These are phyloP conservation scores for Oreochromis niloticus DNA, from an alignment of 2,113 vertebrate species.

Conservation along the genomic window DNA sequence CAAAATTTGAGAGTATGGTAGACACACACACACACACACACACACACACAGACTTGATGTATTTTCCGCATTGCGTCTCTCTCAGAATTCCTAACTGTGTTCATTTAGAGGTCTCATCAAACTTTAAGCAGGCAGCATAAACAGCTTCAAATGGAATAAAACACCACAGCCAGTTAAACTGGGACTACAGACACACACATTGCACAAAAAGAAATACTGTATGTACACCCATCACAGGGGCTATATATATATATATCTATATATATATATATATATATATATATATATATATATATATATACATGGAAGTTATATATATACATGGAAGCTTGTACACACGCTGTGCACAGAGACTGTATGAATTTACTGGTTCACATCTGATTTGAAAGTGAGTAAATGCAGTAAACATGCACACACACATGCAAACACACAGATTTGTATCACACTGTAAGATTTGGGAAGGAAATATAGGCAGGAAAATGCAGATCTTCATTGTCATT, in stretches of 20 bases:
- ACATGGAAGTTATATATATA: neutral
- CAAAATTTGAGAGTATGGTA: conserved; percentile 2
- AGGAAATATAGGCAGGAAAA: neutral
- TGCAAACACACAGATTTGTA: neutral
- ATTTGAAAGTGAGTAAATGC: neutral
- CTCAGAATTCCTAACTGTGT: conserved; percentile 47
- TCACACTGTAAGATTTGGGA: neutral
- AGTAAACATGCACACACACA: neutral
- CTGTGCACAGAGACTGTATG: neutral
- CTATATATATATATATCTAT: neutral
- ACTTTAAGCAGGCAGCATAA: conserved; percentile 64
- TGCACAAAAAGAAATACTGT: neutral
- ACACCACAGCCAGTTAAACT: conserved; percentile 26
- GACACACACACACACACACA: neutral
- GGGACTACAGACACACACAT: neutral
- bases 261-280: neutral
- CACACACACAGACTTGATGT: neutral
- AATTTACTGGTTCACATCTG: neutral
- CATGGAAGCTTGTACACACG: neutral
- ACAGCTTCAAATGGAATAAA: conserved; percentile 65
- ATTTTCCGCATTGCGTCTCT: conserved; percentile 61
- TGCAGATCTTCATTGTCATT: neutral
- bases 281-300: no score
- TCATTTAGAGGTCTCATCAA: conserved; percentile 67
- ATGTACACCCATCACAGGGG: neutral